These are phyloP conservation scores for Misgurnus mizolepis DNA, from an alignment of 2,113 vertebrate species.

Conservation along the genomic window DNA sequence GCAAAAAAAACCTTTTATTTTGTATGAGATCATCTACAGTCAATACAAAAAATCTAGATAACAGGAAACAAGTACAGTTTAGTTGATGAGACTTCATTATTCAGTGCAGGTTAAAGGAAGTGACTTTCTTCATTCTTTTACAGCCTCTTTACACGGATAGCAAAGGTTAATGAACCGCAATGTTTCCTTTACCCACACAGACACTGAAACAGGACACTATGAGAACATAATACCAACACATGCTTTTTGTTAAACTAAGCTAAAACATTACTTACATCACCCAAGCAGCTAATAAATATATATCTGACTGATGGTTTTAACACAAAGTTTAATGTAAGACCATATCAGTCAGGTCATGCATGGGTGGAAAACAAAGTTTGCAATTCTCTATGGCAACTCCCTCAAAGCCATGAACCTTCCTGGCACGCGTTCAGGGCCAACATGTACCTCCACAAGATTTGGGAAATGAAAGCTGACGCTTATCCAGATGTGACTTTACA, in stretches of 20 bases:
- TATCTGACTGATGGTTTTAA: constrained; percentile 17
- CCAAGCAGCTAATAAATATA: background rate
- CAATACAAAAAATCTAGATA: background rate
- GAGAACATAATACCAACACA: constrained; percentile 24
- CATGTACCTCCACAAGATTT: background rate
- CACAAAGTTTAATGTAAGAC: constrained; percentile 12
- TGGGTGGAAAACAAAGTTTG: constrained; percentile 30
- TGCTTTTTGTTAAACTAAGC: constrained; percentile 23
- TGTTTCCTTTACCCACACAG: constrained; percentile 10
- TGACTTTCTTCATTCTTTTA: constrained; percentile 1
- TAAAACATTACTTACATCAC: constrained; percentile 29
- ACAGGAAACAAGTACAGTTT: background rate
- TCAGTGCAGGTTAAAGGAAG: constrained; percentile 9
- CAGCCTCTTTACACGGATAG: constrained; percentile 50
- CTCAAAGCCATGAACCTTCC: constrained; percentile 43
- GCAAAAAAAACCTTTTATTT: too few relatives aligned
- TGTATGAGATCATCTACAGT: too few relatives aligned
- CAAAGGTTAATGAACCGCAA: constrained; percentile 1
- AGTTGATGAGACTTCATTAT: background rate
- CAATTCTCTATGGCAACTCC: constrained; percentile 17
- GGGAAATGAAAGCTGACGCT: background rate
- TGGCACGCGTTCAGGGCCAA: constrained; percentile 28
- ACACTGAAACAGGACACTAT: constrained; percentile 15
- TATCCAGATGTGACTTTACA: constrained; percentile 8
- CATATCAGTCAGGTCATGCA: constrained; percentile 5